Evolutionary conservation across 2,888 invertebrate species (phyloP).

Genomic region (Mylabris sibirica): DNA sequence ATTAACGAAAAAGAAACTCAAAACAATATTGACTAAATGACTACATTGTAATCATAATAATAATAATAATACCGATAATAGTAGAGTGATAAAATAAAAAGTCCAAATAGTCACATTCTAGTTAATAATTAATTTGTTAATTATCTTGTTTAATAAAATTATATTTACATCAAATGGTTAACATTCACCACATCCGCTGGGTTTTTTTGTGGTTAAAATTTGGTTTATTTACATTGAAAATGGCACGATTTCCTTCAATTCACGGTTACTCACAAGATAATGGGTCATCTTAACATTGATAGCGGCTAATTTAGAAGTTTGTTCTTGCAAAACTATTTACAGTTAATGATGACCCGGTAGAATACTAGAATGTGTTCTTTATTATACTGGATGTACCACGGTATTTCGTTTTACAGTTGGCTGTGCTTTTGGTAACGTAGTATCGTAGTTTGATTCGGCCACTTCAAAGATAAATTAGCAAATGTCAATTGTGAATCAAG

Average conservation of each 20-base stretch:
- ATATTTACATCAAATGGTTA: conserved; percentile 2
- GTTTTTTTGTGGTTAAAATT: background rate
- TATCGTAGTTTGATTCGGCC: too few species aligned
- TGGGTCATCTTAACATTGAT: background rate
- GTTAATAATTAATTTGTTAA: background rate
- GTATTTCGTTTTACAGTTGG: too few species aligned
- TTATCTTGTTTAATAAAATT: conserved; percentile 20
- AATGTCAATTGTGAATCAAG: too few species aligned
- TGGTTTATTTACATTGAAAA: background rate
- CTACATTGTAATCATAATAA: too few species aligned
- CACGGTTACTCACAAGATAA: background rate
- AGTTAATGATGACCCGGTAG: background rate
- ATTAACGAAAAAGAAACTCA: too few species aligned
- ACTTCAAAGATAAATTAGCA: too few species aligned
- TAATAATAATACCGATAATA: background rate
- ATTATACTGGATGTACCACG: too few species aligned
- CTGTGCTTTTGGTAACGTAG: too few species aligned
- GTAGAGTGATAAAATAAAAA: background rate
- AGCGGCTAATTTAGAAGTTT: too few species aligned
- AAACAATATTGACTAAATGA: too few species aligned
- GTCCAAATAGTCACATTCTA: background rate
- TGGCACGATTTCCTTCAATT: background rate
- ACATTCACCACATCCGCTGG: background rate
- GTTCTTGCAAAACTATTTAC: background rate
- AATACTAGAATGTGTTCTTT: background rate